Evolutionary conservation across 1,140 invertebrate genomes (phyloP), one percentile per base, ranked within the genome.

Genomic region (Dryas iulia): DNA sequence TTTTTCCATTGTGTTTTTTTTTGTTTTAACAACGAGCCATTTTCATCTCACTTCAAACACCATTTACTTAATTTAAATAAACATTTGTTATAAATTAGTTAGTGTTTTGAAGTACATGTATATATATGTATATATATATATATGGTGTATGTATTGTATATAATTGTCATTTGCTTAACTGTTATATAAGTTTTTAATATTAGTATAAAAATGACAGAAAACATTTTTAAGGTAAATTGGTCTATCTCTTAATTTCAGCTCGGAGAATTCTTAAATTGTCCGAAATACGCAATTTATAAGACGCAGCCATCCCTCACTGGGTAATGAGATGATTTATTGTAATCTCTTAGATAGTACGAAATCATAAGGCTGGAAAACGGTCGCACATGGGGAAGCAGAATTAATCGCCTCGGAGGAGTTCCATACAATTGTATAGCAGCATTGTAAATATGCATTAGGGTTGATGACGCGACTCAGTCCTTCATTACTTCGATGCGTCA

Each of bases 381-480:
- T 66, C 69, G 60, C 59, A 58, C 24, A 69, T 57, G 71, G 64
- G 59, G 59, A 63, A 72, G 77, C 57, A 74, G 76, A 79, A 81
- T 79, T 86, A 82, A 81, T 83, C 77, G 76, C 62, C 61, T 65
- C 73, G 71, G 74, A 82, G 69, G 68, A 79, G 73, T 73, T 76
- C 71, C 74, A 69, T 73, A 70, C 75, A 66, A 56, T 79, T 74
- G 72, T 78, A 73, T 80, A 79, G 74, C 65, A 69, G 67, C 71
- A 83, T 83, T 83, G 87, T 89, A 83, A 84, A 89, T 87, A 89
- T 89, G 82, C 86, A 87, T 87, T 87, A 87, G 84, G 78, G 82
- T 77, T 80, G 76, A 82, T 84, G 82, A 82, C 62, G 75, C 64
- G 71, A 77, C 77, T 76, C 73, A 71, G 75, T 75, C 80, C 79